phyloP scores from a whole-genome alignment of 2,113 vertebrate genomes.

The Rana temporaria region DNA sequence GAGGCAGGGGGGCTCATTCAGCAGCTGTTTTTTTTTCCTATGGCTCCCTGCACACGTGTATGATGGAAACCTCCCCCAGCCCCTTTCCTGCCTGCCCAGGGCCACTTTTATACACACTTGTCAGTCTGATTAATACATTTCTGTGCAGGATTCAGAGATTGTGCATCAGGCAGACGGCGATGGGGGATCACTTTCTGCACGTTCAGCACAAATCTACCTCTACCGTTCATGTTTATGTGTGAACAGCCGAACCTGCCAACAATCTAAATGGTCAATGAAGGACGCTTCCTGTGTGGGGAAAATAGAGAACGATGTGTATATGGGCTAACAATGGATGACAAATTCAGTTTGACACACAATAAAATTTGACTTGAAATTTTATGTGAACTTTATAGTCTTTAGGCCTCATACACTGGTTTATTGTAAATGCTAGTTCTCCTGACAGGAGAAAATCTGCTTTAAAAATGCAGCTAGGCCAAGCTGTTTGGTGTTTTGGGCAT shows the following conservation, averaged over 20 bases:
- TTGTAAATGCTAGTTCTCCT: too few relatives aligned
- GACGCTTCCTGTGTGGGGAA: background rate
- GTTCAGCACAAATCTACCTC: background rate
- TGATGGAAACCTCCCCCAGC: background rate
- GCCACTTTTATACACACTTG: conserved; percentile 37
- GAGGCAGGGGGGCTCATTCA: conserved; percentile 5
- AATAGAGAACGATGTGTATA: too few relatives aligned
- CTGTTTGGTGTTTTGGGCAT: too few relatives aligned
- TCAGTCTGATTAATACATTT: conserved; percentile 53
- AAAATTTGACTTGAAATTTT: background rate
- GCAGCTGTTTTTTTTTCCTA: conserved; percentile 17
- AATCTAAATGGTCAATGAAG: background rate
- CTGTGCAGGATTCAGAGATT: conserved; percentile 7
- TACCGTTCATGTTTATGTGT: background rate
- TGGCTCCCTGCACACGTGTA: conserved; percentile 30
- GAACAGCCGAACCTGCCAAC: background rate
- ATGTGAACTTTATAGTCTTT: too few relatives aligned
- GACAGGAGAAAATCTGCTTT: too few relatives aligned
- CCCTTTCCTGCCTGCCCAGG: background rate
- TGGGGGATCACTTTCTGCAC: background rate
- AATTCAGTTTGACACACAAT: background rate
- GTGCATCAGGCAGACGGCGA: background rate
- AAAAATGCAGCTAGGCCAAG: too few relatives aligned
- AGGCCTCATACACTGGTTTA: too few relatives aligned
- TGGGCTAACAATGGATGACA: background rate